Conservation (phyloP, 2,797 vertebrate species). For the Morelia viridis region DNA sequence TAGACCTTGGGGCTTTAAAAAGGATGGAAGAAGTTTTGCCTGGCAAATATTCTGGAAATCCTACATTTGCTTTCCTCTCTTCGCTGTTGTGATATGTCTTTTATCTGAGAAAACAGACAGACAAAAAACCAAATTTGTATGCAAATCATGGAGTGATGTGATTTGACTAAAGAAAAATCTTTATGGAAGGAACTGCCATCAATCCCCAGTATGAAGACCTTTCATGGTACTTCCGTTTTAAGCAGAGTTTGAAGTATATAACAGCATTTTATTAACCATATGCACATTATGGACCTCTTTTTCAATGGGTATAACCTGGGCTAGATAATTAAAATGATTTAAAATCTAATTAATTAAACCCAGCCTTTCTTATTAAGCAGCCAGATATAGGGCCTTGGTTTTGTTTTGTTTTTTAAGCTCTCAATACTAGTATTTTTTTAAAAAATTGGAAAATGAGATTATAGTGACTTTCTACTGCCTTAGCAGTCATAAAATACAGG, state of each 20-base stretch:
- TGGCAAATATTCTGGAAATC: neutral
- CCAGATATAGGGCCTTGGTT: neutral
- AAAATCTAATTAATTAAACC: neutral
- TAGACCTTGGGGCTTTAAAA: neutral
- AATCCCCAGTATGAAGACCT: neutral
- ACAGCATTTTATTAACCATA: slow-evolving; percentile 21
- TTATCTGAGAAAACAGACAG: slow-evolving; percentile 2
- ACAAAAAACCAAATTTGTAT: neutral
- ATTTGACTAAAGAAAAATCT: slow-evolving; percentile 34
- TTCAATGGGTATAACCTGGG: neutral
- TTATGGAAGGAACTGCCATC: neutral
- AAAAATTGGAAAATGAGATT: neutral
- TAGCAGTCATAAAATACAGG: neutral
- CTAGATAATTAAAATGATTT: neutral
- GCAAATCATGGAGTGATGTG: slow-evolving; percentile 34
- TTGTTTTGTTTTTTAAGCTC: neutral
- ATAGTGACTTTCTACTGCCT: neutral
- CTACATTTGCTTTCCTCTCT: neutral
- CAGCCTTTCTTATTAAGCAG: neutral
- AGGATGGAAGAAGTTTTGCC: neutral
- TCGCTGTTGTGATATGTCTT: neutral
- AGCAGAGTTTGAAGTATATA: slow-evolving; percentile 5
- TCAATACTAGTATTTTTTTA: neutral
- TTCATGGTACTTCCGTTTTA: slow-evolving; percentile 16
- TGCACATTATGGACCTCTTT: neutral